Conservation (phyloP, 2,113 vertebrate species). For the Chionodraco myersi region DNA sequence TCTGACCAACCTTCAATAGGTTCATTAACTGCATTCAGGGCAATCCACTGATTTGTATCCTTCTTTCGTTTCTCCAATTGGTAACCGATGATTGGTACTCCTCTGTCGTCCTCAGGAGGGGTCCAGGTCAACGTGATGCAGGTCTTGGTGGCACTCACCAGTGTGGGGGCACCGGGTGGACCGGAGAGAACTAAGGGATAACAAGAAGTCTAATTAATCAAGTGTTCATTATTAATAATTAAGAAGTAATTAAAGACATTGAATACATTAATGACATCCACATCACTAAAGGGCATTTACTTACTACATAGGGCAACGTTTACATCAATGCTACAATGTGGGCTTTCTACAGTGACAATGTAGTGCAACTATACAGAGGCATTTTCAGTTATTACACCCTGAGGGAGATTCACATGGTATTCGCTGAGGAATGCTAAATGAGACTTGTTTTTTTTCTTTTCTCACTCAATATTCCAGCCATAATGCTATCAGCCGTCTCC, state of each 20-base stretch:
- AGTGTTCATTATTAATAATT: slow-evolving; percentile 23
- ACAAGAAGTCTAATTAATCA: slow-evolving; percentile 18
- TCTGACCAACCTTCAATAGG: slow-evolving; percentile 82
- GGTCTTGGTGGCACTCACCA: slow-evolving; percentile 83
- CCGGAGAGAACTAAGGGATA: slow-evolving; percentile 81
- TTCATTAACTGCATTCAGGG: slow-evolving; percentile 77
- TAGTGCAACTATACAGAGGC: slow-evolving; percentile 25
- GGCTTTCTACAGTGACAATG: slow-evolving; percentile 8
- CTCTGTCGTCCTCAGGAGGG: slow-evolving; percentile 80
- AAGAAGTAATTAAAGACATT: slow-evolving; percentile 15
- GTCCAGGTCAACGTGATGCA: slow-evolving; percentile 86
- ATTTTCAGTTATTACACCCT: slow-evolving; percentile 50
- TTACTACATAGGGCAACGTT: neutral
- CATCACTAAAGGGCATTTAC: slow-evolving; percentile 11
- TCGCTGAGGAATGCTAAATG: slow-evolving; percentile 44
- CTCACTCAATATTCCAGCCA: slow-evolving; percentile 86
- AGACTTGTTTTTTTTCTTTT: slow-evolving; percentile 17
- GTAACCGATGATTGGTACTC: slow-evolving; percentile 86
- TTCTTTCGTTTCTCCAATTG: slow-evolving; percentile 88
- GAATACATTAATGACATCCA: slow-evolving; percentile 4
- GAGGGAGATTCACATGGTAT: slow-evolving; percentile 34
- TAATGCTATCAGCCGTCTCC: slow-evolving; percentile 86
- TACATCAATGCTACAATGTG: slow-evolving; percentile 14
- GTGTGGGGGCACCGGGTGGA: slow-evolving; percentile 83
- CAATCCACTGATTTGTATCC: slow-evolving; percentile 86